Percentiles rank a stretch among this genome's conserved stretches.
phyloP scores from a whole-genome alignment of 2,888 invertebrate genomes.

The Apoderus coryli region DNA sequence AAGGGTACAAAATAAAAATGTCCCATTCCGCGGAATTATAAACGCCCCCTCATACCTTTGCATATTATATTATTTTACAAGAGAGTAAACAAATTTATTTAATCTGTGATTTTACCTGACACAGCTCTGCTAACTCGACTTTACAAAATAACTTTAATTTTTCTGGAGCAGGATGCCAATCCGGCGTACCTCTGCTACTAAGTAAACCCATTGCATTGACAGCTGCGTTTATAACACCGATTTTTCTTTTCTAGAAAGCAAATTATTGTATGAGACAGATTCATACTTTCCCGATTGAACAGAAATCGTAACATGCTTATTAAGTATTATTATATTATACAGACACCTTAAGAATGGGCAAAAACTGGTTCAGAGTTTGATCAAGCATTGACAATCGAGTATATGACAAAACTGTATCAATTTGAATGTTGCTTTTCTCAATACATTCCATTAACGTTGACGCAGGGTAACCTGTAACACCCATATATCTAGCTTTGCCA shows the following conservation, averaged over 20 bases:
- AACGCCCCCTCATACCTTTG: too few relatives aligned
- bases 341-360: constrained; percentile 59
- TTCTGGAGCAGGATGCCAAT: constrained; percentile 68
- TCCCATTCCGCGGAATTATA: too few relatives aligned
- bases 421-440: constrained; percentile 40
- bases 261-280: too few relatives aligned
- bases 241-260: constrained; percentile 41
- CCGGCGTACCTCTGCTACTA: constrained; percentile 54
- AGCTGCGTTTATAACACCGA: constrained; percentile 76
- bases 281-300: not conserved
- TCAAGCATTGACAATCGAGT: constrained; percentile 69
- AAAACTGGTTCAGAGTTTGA: constrained; percentile 54
- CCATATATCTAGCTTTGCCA: constrained; percentile 65
- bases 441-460: constrained; percentile 59
- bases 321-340: constrained; percentile 1
- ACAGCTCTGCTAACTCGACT: too few relatives aligned
- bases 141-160: constrained; percentile 47
- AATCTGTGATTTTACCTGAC: too few relatives aligned
- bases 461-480: constrained; percentile 77
- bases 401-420: constrained; percentile 64
- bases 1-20: too few relatives aligned
- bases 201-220: constrained; percentile 72
- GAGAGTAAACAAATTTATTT: too few relatives aligned
- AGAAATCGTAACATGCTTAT: too few relatives aligned
- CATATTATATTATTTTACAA: too few relatives aligned